Conservation (phyloP, 1,140 invertebrate genomes). For the Drosophila sulfurigaster region DNA sequence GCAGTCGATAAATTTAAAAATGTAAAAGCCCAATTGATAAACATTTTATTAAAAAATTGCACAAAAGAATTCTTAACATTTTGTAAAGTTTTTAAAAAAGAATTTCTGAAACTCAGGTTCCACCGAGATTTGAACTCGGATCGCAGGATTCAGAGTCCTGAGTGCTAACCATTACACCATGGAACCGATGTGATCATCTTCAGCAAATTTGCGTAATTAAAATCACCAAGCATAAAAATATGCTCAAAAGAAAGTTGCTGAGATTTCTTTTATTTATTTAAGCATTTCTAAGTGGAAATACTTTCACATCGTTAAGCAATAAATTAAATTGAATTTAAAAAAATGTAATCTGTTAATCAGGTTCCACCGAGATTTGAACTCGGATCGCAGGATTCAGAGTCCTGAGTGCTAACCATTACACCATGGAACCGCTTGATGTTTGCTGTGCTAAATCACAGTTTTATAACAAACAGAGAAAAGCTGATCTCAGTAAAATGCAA, state of each 20-base stretch:
- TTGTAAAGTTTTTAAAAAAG: not conserved
- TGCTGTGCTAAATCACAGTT: not conserved
- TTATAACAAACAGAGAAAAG: slow-evolving; percentile 10
- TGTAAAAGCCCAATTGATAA: too few relatives aligned
- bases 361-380: slow-evolving; percentile 93
- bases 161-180: slow-evolving; percentile 97
- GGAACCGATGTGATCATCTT: slow-evolving; percentile 85
- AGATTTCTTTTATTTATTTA: not conserved
- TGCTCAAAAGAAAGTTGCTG: not conserved
- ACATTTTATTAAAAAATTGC: too few relatives aligned
- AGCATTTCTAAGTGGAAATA: not conserved
- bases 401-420: slow-evolving; percentile 96
- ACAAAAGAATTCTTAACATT: too few relatives aligned
- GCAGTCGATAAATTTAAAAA: not conserved
- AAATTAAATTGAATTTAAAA: slow-evolving; percentile 6
- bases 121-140: slow-evolving; percentile 91
- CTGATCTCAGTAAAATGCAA: slow-evolving; percentile 7
- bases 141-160: slow-evolving; percentile 94
- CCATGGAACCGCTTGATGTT: slow-evolving; percentile 87
- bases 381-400: slow-evolving; percentile 95
- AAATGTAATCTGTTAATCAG: slow-evolving; percentile 73
- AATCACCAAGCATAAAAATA: not conserved
- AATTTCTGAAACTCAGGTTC: not conserved
- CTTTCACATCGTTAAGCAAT: too few relatives aligned
- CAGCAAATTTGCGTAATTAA: slow-evolving; percentile 5